Evolutionary conservation across 2,797 vertebrate species (phyloP).

Genomic region (Lagocephalus sceleratus): DNA sequence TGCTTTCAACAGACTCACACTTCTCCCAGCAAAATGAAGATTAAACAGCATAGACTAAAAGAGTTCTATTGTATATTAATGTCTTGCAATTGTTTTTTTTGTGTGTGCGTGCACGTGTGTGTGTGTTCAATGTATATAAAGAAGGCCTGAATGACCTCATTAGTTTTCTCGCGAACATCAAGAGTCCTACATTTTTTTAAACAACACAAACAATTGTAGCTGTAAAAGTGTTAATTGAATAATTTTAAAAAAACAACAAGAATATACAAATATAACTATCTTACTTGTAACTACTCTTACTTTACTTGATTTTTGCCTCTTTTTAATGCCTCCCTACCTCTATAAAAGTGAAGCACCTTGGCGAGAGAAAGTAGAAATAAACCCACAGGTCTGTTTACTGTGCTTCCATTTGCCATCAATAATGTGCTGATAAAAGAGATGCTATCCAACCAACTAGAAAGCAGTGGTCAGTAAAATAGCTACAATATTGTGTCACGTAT

Average conservation of each 20-base stretch:
- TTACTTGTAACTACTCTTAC: not conserved
- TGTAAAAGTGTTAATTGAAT: no score
- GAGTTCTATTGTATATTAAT: constrained; percentile 66
- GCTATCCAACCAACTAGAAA: constrained; percentile 75
- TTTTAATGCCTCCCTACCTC: constrained; percentile 11
- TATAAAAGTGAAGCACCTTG: constrained; percentile 31
- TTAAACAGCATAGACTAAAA: constrained; percentile 75
- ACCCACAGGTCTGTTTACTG: constrained; percentile 72
- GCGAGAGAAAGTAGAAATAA: constrained; percentile 56
- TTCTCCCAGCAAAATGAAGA: constrained; percentile 78
- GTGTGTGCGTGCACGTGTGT: constrained; percentile 13
- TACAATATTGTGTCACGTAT: constrained; percentile 79
- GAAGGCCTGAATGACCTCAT: constrained; percentile 38
- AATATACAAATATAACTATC: constrained; percentile 10
- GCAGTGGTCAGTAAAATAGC: constrained; percentile 80
- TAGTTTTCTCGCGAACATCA: constrained; percentile 2
- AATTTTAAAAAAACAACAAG: no score
- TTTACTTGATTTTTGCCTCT: constrained; percentile 6
- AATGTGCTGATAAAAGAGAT: constrained; percentile 76
- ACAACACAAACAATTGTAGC: no score
- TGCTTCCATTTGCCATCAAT: constrained; percentile 72
- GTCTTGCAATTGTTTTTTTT: constrained; percentile 51
- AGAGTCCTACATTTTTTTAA: no score
- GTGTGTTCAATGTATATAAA: constrained; percentile 35
- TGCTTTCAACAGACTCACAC: constrained; percentile 78